These are phyloP conservation scores for Trachurus trachurus DNA, from an alignment of 2,797 vertebrate species.

Conservation along the genomic window DNA sequence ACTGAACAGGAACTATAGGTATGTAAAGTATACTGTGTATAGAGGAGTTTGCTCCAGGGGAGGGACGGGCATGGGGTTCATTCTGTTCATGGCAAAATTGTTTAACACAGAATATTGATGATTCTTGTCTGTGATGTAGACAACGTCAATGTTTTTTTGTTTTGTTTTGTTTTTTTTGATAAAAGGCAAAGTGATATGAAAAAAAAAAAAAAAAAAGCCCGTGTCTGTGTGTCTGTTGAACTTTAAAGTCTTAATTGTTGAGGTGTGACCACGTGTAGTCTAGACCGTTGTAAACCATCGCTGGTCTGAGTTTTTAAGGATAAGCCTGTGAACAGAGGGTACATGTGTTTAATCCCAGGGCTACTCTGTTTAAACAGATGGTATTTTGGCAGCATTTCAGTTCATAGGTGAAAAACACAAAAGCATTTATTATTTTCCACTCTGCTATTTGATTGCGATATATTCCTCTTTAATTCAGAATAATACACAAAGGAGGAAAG, in stretches of 20 bases:
- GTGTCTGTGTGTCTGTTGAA: slow-evolving; percentile 41
- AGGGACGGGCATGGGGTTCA: slow-evolving; percentile 77
- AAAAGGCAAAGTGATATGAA: slow-evolving; percentile 81
- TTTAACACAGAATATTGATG: slow-evolving; percentile 87
- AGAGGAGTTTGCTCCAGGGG: slow-evolving; percentile 80
- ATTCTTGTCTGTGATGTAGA: slow-evolving; percentile 91
- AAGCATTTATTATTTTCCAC: not conserved
- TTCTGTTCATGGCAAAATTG: slow-evolving; percentile 80
- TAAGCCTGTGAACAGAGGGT: slow-evolving; percentile 65
- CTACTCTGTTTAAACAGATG: slow-evolving; percentile 71
- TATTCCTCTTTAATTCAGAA: not conserved
- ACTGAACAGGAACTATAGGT: slow-evolving; percentile 77
- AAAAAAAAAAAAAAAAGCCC: slow-evolving; percentile 21
- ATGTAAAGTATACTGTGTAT: slow-evolving; percentile 87
- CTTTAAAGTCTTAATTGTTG: not conserved
- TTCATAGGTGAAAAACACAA: slow-evolving; percentile 48
- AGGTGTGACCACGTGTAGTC: slow-evolving; percentile 28
- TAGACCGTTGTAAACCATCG: slow-evolving; percentile 64
- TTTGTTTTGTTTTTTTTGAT: slow-evolving; percentile 74
- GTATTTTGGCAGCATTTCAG: slow-evolving; percentile 54
- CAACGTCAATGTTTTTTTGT: slow-evolving; percentile 85
- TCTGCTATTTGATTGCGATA: not conserved
- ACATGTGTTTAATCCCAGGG: slow-evolving; percentile 70
- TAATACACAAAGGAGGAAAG: not conserved
- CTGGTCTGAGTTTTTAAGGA: slow-evolving; percentile 63